phyloP scores from a whole-genome alignment of 2,113 vertebrate genomes.

The Cyphomyrus discorhynchus region DNA sequence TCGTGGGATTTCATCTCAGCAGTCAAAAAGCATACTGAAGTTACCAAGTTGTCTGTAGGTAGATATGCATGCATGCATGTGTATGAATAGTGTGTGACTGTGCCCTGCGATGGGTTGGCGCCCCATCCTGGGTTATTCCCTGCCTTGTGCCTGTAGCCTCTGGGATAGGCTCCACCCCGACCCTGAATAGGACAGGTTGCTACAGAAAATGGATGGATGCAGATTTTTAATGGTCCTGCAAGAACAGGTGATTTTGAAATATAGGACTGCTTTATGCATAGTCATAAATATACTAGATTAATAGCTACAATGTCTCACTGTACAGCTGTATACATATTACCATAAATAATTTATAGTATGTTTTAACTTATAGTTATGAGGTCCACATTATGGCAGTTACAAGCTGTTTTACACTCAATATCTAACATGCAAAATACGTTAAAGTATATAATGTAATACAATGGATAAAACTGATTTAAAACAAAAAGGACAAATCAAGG shows the following conservation, averaged over 20 bases:
- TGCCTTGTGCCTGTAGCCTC: neutral
- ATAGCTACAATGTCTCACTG: neutral
- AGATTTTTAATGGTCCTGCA: neutral
- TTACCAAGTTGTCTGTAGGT: neutral
- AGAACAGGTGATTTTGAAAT: neutral
- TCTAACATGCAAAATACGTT: neutral
- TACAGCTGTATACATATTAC: neutral
- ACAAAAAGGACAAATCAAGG: neutral
- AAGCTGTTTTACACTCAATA: neutral
- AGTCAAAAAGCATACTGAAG: neutral
- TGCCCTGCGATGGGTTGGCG: neutral
- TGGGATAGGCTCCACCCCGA: too few relatives aligned
- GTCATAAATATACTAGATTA: neutral
- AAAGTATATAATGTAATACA: neutral
- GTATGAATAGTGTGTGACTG: neutral
- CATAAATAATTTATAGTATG: neutral
- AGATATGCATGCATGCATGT: neutral
- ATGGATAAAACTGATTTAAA: neutral
- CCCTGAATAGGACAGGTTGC: too few relatives aligned
- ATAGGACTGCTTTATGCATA: neutral
- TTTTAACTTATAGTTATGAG: neutral
- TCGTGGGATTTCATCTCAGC: neutral
- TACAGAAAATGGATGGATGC: neutral
- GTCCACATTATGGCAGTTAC: neutral
- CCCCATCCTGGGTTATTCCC: neutral